These are phyloP conservation scores for Xenopus petersii DNA, from an alignment of 2,797 vertebrate genomes.

Conservation along the genomic window DNA sequence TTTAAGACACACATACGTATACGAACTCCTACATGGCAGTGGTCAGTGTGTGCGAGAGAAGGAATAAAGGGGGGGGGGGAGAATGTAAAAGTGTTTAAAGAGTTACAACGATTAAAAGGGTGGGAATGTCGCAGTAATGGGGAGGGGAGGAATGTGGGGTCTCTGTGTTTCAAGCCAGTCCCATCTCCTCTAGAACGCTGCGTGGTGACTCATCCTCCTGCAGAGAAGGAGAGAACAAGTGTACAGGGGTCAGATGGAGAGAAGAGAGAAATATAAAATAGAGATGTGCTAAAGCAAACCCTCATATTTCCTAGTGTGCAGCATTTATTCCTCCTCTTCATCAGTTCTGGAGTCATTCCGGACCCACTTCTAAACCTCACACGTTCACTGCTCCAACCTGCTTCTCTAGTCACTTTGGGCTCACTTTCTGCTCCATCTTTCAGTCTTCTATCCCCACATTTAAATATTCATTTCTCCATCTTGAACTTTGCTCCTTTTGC, in stretches of 20 bases:
- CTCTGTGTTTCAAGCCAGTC: slow-evolving; percentile 71
- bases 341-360: not conserved
- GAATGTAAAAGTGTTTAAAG: not conserved
- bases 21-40: slow-evolving; percentile 13
- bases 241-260: slow-evolving; percentile 1
- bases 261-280: not conserved
- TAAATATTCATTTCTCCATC: too few relatives aligned
- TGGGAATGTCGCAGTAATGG: not conserved
- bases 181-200: slow-evolving; percentile 91
- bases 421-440: slow-evolving; percentile 5
- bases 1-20: slow-evolving; percentile 23
- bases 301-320: too few relatives aligned
- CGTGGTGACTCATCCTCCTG: slow-evolving; percentile 89
- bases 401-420: too few relatives aligned
- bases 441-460: too few relatives aligned
- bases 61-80: too few relatives aligned
- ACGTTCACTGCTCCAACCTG: too few relatives aligned
- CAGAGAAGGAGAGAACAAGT: slow-evolving; percentile 38
- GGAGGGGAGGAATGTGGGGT: not conserved
- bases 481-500: too few relatives aligned
- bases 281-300: too few relatives aligned
- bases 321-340: too few relatives aligned
- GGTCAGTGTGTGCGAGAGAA: slow-evolving; percentile 14
- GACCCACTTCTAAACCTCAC: not conserved
- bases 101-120: slow-evolving; percentile 7